These are phyloP conservation scores for Subanguina moxae DNA, from an alignment of 1,140 invertebrate species.

Conservation along the genomic window DNA sequence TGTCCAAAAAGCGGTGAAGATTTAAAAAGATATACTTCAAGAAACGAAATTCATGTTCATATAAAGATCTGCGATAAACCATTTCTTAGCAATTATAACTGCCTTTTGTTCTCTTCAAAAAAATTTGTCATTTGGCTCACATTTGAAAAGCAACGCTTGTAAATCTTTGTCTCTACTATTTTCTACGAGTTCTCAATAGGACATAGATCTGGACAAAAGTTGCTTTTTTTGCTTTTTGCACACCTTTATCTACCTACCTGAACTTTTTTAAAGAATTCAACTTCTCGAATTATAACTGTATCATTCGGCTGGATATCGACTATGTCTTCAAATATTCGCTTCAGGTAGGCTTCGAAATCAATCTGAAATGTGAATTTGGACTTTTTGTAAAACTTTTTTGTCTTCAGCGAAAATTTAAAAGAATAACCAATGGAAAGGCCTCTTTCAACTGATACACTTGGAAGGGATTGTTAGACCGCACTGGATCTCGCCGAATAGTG, in stretches of 20 bases:
- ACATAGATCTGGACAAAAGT: too few relatives aligned
- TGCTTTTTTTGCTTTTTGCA: background rate
- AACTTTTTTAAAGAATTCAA: slow-evolving; percentile 46
- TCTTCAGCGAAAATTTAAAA: slow-evolving; percentile 1
- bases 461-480: slow-evolving; percentile 46
- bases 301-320: slow-evolving; percentile 41
- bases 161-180: too few relatives aligned
- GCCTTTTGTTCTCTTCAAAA: too few relatives aligned
- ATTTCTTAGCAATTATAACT: too few relatives aligned
- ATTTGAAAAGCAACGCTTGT: too few relatives aligned
- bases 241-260: slow-evolving; percentile 28
- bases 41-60: too few relatives aligned
- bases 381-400: too few relatives aligned
- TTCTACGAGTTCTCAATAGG: too few relatives aligned
- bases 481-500: slow-evolving; percentile 46
- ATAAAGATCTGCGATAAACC: too few relatives aligned
- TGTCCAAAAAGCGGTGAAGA: too few relatives aligned
- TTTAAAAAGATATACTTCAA: too few relatives aligned
- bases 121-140: too few relatives aligned
- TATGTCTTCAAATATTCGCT: slow-evolving; percentile 41
- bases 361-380: slow-evolving; percentile 28
- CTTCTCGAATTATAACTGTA: slow-evolving; percentile 49
- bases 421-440: slow-evolving; percentile 39
- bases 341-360: slow-evolving; percentile 43
- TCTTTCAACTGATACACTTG: slow-evolving; percentile 40